These are phyloP conservation scores for Ornithoptera priamus DNA, from an alignment of 2,888 invertebrate species.

Conservation along the genomic window DNA sequence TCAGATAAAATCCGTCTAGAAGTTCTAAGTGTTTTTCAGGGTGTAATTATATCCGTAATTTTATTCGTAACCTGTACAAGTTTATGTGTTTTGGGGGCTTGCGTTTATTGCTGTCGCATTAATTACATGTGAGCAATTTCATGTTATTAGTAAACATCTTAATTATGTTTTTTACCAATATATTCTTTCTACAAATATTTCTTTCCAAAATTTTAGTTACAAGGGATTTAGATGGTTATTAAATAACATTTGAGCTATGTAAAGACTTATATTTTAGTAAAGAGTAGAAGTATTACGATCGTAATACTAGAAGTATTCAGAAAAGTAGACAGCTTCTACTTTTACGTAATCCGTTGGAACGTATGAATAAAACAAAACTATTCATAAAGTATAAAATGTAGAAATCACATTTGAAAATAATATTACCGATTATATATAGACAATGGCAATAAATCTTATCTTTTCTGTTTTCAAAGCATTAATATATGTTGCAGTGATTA, in stretches of 20 bases:
- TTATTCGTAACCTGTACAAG: slow-evolving; percentile 53
- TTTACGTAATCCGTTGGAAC: too few relatives aligned
- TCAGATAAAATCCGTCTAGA: slow-evolving; percentile 53
- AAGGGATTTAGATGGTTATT: background rate
- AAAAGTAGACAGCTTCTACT: too few relatives aligned
- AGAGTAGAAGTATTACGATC: too few relatives aligned
- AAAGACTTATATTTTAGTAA: too few relatives aligned
- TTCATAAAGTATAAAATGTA: background rate
- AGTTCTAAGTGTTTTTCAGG: slow-evolving; percentile 52
- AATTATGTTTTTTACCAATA: background rate
- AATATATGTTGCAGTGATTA: slow-evolving; percentile 51
- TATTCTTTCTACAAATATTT: background rate
- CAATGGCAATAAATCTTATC: background rate
- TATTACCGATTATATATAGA: background rate
- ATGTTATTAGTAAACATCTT: background rate
- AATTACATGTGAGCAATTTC: slow-evolving; percentile 52
- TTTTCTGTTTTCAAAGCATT: background rate
- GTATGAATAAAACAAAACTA: too few relatives aligned
- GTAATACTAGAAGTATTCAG: too few relatives aligned
- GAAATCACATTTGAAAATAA: background rate
- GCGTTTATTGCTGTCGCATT: slow-evolving; percentile 62
- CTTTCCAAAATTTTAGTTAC: background rate
- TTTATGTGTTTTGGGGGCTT: slow-evolving; percentile 50
- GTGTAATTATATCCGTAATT: slow-evolving; percentile 52
- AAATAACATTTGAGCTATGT: too few relatives aligned